Base-by-base conservation (phyloP, 2,797 vertebrate genomes). In the Eupleurogrammus muticus region DNA sequence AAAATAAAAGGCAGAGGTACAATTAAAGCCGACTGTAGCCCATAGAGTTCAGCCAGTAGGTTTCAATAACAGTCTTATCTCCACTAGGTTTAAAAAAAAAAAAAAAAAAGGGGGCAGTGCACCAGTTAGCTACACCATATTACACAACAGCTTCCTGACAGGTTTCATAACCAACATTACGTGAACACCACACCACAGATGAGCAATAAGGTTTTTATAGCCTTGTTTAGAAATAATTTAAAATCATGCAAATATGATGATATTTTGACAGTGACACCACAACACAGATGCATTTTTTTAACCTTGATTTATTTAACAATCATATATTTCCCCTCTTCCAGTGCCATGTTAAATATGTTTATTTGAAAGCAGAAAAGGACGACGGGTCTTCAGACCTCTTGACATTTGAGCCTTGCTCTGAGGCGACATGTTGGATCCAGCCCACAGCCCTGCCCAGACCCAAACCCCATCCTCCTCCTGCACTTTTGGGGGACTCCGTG, bases 401-500 rank as follows among this genome's bases (percentile, higher is more conserved):
- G 38, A 21, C 1, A 24, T 59, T 17, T 47, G 21, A 52, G 0
- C 19, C 59, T 72, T 48, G 34, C n/a, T 70, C 58, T 0, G 68
- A 49, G 23, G 51, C 23, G 2, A 71, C 16, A 16, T 73, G 86
- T 57, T 23, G 28, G 21, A 87, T 73, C 76, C 85, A 86, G 0
- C 73, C 68, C 42, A 65, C 51, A 2, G 75, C 83, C 61, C 62
- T 23, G 49, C 69, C 47, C 58, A 83, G 20, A 38, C 38, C 73
- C 59, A 79, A 20, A 46, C 46, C 70, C 86, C 83, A 87, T 16
- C 60, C 40, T 47, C 64, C 3, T 5, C 21, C 73, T 54, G 44
- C 8, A 1, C 48, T 36, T 21, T 47, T 1, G 2, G 64, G 57
- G 0, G 76, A 69, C 32, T 69, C 69, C n/a, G 7, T 1, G 1